A percentile compares a stretch with the other conserved stretches of the same genome.
These are phyloP conservation scores for Taurulus bubalis DNA, from an alignment of 2,113 vertebrate species.

Conservation along the genomic window DNA sequence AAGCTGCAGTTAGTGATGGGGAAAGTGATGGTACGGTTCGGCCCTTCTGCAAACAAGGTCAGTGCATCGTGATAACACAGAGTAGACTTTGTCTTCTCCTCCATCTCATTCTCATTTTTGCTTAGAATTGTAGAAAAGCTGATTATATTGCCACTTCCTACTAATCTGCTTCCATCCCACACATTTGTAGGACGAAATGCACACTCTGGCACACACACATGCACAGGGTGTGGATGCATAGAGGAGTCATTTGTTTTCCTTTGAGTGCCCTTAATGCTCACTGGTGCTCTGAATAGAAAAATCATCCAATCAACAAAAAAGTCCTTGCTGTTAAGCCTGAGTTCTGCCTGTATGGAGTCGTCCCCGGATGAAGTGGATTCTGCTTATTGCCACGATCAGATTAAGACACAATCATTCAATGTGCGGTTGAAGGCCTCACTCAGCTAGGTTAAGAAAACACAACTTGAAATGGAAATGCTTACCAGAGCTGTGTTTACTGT, in stretches of 20 bases:
- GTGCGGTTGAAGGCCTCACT: conserved; percentile 23
- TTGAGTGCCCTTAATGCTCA: conserved; percentile 33
- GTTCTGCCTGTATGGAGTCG: conserved; percentile 8
- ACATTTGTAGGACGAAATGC: conserved; percentile 31
- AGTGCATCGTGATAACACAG: conserved; percentile 1
- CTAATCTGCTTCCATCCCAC: conserved; percentile 56
- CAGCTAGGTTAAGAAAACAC: conserved; percentile 1
- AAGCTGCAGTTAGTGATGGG: conserved; percentile 32
- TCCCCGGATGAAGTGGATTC: conserved; percentile 36
- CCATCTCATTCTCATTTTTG: conserved; percentile 7
- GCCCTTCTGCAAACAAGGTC: conserved; percentile 21
- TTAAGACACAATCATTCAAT: conserved; percentile 13
- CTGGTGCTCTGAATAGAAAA: conserved; percentile 19
- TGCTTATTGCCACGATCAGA: conserved; percentile 29
- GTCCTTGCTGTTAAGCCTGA: background rate
- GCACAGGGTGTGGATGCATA: background rate
- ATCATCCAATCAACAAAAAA: conserved; percentile 38
- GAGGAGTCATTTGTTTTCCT: conserved; percentile 53
- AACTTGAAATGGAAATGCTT: background rate
- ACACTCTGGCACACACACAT: background rate
- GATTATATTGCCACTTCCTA: conserved; percentile 26
- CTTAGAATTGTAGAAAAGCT: conserved; percentile 21
- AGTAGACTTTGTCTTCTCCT: background rate
- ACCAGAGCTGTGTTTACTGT: background rate
- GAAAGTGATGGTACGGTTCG: conserved; percentile 11